These are phyloP conservation scores for Cybosia mesomella DNA, from an alignment of 2,888 invertebrate genomes.

Conservation along the genomic window DNA sequence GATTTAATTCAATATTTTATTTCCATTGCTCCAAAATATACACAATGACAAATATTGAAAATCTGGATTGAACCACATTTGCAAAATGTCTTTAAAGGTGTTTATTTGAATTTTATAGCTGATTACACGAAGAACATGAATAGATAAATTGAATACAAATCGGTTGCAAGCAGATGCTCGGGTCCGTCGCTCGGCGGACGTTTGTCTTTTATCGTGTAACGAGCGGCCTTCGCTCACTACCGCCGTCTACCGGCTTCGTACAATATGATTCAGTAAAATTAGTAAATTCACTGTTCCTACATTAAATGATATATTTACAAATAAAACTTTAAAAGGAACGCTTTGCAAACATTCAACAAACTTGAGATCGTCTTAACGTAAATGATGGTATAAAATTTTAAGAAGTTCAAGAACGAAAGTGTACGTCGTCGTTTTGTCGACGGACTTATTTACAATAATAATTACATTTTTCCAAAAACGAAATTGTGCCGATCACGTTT, in stretches of 20 bases:
- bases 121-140: constrained; percentile 84
- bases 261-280: constrained; percentile 77
- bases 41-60: constrained; percentile 84
- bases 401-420: constrained; percentile 81
- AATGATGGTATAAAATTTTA: constrained; percentile 84
- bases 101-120: constrained; percentile 81
- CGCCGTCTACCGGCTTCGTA: constrained; percentile 67
- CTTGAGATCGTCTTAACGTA: constrained; percentile 87
- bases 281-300: constrained; percentile 85
- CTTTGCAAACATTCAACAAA: constrained; percentile 87
- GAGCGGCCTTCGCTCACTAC: constrained; percentile 49
- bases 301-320: constrained; percentile 84
- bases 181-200: constrained; percentile 51
- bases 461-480: constrained; percentile 64
- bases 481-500: constrained; percentile 81
- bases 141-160: constrained; percentile 78
- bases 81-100: constrained; percentile 80
- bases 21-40: constrained; percentile 86
- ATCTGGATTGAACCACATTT: constrained; percentile 77
- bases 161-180: constrained; percentile 68
- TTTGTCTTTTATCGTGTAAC: constrained; percentile 69
- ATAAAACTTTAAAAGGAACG: constrained; percentile 87
- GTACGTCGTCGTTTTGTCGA: constrained; percentile 72
- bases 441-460: constrained; percentile 80
- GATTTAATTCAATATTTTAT: constrained; percentile 85